phyloP scores from a whole-genome alignment of 2,888 invertebrate genomes.

The Sarcophaga carnaria region DNA sequence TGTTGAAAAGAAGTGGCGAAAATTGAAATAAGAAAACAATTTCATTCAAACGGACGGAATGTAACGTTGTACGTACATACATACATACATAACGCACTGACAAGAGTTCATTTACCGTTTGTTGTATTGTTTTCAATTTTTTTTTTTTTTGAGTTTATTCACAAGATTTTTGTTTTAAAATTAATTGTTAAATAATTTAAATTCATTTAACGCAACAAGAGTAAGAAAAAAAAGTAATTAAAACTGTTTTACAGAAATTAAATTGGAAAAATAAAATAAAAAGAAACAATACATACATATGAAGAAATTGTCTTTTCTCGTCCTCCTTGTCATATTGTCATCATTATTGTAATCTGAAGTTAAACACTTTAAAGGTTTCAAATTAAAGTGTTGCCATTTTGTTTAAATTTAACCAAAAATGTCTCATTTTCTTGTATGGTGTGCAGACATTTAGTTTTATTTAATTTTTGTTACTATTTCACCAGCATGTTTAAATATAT shows the following conservation, averaged over 20 bases:
- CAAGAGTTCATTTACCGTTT: conserved; percentile 52
- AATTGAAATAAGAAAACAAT: neutral
- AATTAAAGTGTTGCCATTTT: neutral
- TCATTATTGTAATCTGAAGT: too few relatives aligned
- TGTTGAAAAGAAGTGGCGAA: too few relatives aligned
- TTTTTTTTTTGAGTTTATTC: neutral
- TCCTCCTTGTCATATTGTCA: neutral
- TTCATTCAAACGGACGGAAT: conserved; percentile 6
- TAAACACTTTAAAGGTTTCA: too few relatives aligned
- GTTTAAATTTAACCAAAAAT: conserved; percentile 14
- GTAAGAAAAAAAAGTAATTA: neutral
- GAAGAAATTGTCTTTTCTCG: conserved; percentile 10
- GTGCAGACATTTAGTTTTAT: too few relatives aligned
- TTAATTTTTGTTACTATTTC: too few relatives aligned
- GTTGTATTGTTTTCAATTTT: neutral
- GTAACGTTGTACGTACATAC: conserved; percentile 8
- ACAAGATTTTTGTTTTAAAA: conserved; percentile 14
- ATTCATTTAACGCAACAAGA: conserved; percentile 18
- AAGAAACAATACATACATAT: neutral
- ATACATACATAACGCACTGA: neutral
- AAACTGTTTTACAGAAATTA: conserved; percentile 34
- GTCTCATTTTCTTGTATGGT: neutral
- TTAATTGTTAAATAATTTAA: conserved; percentile 52
- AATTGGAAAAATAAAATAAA: neutral
- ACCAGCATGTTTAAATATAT: too few relatives aligned